These are phyloP conservation scores for Helicoverpa assulta DNA, from an alignment of 2,888 invertebrate species.

Conservation along the genomic window DNA sequence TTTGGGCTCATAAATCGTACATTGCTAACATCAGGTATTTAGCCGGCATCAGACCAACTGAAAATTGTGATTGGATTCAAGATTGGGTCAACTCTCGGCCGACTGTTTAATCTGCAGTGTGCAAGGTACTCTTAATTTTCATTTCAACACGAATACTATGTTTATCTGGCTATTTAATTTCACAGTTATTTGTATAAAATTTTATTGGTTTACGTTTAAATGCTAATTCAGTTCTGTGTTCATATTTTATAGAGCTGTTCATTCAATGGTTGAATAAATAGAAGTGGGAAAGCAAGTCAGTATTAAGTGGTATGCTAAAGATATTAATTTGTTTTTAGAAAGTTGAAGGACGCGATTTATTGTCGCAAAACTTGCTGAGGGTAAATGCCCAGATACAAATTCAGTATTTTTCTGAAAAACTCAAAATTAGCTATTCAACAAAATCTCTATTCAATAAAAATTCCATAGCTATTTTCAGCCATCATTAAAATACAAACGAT, in stretches of 20 bases:
- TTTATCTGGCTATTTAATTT: constrained; percentile 33
- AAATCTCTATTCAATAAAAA: constrained; percentile 2
- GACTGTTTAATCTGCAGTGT: no score
- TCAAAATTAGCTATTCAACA: not conserved
- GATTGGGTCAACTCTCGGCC: no score
- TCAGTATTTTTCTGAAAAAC: not conserved
- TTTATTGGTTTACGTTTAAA: constrained; percentile 41
- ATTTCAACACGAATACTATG: constrained; percentile 16
- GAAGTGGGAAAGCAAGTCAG: constrained; percentile 9
- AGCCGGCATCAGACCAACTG: no score
- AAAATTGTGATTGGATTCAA: no score
- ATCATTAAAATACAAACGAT: constrained; percentile 49
- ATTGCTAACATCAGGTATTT: no score
- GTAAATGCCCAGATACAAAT: constrained; percentile 25
- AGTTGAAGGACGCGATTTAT: constrained; percentile 20
- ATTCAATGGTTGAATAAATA: constrained; percentile 29
- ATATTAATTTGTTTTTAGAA: constrained; percentile 25
- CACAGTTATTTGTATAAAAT: constrained; percentile 27
- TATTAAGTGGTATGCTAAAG: constrained; percentile 14
- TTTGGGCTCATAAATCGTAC: no score
- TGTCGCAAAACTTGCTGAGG: not conserved
- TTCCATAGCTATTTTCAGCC: constrained; percentile 14
- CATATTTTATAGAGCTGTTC: constrained; percentile 26
- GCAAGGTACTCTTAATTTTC: not conserved
- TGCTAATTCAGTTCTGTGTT: constrained; percentile 31